Evolutionary conservation across 1,140 invertebrate species (phyloP).

Genomic region (Bombyx mandarina): DNA sequence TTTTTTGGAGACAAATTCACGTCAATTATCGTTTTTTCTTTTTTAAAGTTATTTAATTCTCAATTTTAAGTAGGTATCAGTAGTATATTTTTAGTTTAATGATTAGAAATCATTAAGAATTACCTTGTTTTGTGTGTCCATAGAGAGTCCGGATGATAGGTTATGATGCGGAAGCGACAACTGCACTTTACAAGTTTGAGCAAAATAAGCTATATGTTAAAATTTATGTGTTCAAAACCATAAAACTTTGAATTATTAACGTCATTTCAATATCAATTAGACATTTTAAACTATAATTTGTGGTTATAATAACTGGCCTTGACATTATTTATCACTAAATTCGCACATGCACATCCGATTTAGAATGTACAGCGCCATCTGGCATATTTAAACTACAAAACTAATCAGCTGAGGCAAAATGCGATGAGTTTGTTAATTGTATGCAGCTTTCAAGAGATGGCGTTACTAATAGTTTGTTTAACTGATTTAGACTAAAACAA

Average conservation of each 20-base stretch:
- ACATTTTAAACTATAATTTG: not conserved
- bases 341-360: constrained; percentile 41
- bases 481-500: no score
- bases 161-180: constrained; percentile 36
- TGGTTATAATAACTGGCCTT: constrained; percentile 34
- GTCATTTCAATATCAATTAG: not conserved
- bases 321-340: constrained; percentile 61
- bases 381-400: constrained; percentile 11
- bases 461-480: constrained; percentile 13
- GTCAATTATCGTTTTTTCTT: not conserved
- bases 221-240: no score
- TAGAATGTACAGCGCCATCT: constrained; percentile 40
- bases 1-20: not conserved
- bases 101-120: constrained; percentile 8
- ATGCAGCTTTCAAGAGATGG: constrained; percentile 24
- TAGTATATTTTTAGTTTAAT: not conserved
- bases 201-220: not conserved
- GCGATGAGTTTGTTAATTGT: constrained; percentile 1
- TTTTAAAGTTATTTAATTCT: no score
- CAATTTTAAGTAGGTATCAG: no score
- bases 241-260: no score
- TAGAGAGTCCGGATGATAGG: constrained; percentile 34
- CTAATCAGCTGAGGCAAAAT: constrained; percentile 11
- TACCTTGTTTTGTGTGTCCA: constrained; percentile 17
- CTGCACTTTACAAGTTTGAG: constrained; percentile 6